Conservation (phyloP, 2,113 vertebrate genomes). For the Todiramphus chloris region DNA sequence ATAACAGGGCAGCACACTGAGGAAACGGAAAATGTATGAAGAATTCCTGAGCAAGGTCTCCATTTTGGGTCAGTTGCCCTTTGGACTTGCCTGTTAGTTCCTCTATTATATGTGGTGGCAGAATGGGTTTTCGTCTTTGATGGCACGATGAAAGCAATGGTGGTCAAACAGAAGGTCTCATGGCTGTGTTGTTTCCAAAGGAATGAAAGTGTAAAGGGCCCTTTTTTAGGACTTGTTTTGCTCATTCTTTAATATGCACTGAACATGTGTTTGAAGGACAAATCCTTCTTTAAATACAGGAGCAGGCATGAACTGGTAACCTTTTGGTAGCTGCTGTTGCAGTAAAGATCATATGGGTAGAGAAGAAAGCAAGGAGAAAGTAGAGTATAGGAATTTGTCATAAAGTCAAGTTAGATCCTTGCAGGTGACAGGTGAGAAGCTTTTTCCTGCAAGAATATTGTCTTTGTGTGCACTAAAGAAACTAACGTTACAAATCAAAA, state of each 20-base stretch:
- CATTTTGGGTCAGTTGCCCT: slow-evolving; percentile 89
- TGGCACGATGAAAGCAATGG: not conserved
- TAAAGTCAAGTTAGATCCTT: not conserved
- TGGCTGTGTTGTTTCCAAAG: not conserved
- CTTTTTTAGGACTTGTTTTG: not conserved
- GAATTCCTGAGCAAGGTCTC: slow-evolving; percentile 97
- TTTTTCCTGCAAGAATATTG: not conserved
- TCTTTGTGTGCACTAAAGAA: not conserved
- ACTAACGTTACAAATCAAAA: not conserved
- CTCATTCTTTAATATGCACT: not conserved
- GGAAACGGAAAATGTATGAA: slow-evolving; percentile 97
- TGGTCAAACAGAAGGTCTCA: not conserved
- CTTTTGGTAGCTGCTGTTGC: not conserved
- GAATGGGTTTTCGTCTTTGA: not conserved
- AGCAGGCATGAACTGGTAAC: not conserved
- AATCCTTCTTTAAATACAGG: not conserved
- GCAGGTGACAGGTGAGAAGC: not conserved
- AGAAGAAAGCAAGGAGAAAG: not conserved
- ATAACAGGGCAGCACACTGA: slow-evolving; percentile 91
- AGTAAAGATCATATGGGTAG: not conserved
- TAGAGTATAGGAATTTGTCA: not conserved
- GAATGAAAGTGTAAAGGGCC: not conserved
- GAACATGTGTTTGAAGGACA: not conserved
- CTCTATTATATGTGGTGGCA: not conserved
- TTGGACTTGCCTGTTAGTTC: not conserved